phyloP scores from a whole-genome alignment of 1,140 invertebrate genomes.

The Acromyrmex charruanus region DNA sequence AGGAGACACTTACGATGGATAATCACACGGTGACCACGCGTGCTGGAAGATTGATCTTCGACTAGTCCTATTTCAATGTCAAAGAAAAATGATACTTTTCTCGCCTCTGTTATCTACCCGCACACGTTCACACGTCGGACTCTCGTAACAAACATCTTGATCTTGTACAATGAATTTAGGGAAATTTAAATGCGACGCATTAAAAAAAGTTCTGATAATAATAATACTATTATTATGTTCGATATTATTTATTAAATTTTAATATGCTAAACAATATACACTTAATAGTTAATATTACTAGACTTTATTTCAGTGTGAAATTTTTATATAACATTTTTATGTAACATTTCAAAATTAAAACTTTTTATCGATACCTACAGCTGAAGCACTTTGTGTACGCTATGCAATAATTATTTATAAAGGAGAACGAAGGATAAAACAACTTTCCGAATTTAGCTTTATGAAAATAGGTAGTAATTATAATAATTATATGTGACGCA shows the following conservation, averaged over 20 bases:
- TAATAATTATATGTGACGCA: background rate
- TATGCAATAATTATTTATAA: background rate
- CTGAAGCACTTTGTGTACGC: no score
- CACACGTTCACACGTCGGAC: no score
- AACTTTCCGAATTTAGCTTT: background rate
- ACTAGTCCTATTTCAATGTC: background rate
- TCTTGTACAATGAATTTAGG: background rate
- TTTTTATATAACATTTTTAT: background rate
- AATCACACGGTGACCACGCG: constrained; percentile 33
- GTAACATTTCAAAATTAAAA: background rate
- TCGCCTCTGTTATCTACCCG: background rate
- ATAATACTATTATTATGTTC: no score
- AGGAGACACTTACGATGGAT: constrained; percentile 52
- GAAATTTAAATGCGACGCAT: background rate
- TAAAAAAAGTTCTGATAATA: no score
- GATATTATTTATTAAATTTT: no score
- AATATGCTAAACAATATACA: no score
- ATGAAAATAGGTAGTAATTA: background rate
- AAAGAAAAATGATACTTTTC: background rate
- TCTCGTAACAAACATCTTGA: no score
- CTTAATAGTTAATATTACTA: no score
- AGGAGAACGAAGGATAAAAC: background rate
- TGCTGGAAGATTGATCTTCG: constrained; percentile 2
- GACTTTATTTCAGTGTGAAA: no score
- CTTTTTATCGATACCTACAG: background rate